Base-by-base conservation (phyloP, 1,140 invertebrate genomes). In the Spodoptera frugiperda region DNA sequence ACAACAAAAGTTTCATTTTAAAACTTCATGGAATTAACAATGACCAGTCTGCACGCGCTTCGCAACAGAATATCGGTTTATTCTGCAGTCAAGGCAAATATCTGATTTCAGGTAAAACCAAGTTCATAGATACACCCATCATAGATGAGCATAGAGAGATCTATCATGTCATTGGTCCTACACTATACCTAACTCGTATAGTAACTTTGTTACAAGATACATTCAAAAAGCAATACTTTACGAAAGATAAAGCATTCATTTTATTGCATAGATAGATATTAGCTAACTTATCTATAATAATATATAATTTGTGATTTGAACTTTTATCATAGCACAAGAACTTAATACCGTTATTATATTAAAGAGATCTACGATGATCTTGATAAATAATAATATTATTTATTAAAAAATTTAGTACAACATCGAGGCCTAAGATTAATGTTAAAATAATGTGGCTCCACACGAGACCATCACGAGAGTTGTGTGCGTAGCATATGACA, bases 271-370 rank as follows among this genome's bases (percentile, higher is more conserved):
- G 55, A 75, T 63, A 59, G 17, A 73, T 25, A 53, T 71, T 46
- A 39, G 59, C 25, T 51, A 75, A 61, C 48, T 76, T 65, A 53
- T 55, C 19, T 39, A 39, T 39, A 48, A 39, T 59, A 61, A 48
- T 67, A n/a, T 39, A 74, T 76, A 76, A 61, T 71, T 77, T 79
- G 65, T 79, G 63, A 79, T 79, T 79, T 79, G 73, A 79, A 79
- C 78, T 79, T 61, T 76, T 68, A 76, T 70, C 55, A 72, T 76
- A 76, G 67, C 72, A 79, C 67, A 79, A 79, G 30, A 71, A 48
- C 30, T 53, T 55, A 73, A 65, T 39, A 67, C 55, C 68, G 15
- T 30, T 55, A 53, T 72, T 63, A 61, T 61, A 61, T 21, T 77
- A 33, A 68, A 51, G 65, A 68, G 65, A 68, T 68, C 48, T 51